Base-by-base conservation (phyloP, 2,113 vertebrate species). In the Glaucomys volans region DNA sequence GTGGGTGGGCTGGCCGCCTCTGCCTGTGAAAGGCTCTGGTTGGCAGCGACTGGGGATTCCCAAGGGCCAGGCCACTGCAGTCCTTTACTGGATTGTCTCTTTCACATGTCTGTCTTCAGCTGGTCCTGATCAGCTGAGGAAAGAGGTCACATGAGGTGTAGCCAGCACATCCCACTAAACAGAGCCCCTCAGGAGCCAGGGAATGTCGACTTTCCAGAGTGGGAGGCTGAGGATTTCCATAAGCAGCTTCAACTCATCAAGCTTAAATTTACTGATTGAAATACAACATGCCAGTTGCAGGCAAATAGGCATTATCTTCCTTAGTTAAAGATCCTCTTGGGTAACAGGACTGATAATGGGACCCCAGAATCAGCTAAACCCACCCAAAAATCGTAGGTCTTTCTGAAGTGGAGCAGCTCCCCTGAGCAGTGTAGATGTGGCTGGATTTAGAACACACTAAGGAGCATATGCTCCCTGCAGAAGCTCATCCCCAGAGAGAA, bases 391-490 rank as follows among this genome's bases (percentile, higher is more conserved):
- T 44, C 54, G 8, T 22, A 7, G 28, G 57, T 20, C 28, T 12
- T 72, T 84, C 18, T 79, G 8, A 30, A 0, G 12, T 20, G 26
- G 32, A 16, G 16, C 4, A 54, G 17, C 4, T n/a, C 26, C 8
- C 4, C n/a, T 32, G 14, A 18, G 8, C 8, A 12, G 47, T 28
- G 5, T 13, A 67, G 71, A 47, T 22, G 6, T 2, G 24, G 14
- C 14, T 64, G 4, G 5, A 0, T 2, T 24, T 14, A 42, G 16
- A 18, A 7, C 8, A 14, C 30, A 22, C 7, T n/a, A n/a, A 52
- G 12, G 4, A 28, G 24, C 4, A 1, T 1, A 24, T 52, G 7
- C 13, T 64, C 24, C 32, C 20, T 64, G 16, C 24, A 71, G 20
- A 32, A 54, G 59, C 37, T 57, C 4, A 64, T 18, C 5, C 71